A percentile compares a stretch with the other conserved stretches of the same genome.
These are phyloP conservation scores for Bruchidius siliquastri DNA, from an alignment of 2,888 invertebrate genomes.

Conservation along the genomic window DNA sequence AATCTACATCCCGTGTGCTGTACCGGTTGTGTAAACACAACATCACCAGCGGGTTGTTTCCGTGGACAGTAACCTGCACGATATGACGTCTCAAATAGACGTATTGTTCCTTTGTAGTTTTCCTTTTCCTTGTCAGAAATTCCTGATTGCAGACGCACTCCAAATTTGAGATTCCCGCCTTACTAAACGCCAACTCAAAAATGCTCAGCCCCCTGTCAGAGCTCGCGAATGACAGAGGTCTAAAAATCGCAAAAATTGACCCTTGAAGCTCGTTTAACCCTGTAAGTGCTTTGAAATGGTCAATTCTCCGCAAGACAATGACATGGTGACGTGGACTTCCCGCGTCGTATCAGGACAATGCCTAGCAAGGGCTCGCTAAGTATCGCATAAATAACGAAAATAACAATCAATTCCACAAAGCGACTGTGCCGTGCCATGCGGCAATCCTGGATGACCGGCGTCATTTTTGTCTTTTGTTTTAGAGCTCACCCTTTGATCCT, in stretches of 20 bases:
- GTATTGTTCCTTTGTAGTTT: too few species aligned
- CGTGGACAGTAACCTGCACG: too few species aligned
- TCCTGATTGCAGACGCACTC: too few species aligned
- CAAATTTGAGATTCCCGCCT: too few species aligned
- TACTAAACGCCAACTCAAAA: too few species aligned
- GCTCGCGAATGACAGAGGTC: too few species aligned
- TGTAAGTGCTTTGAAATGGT: constrained; percentile 21
- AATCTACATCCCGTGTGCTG: too few species aligned
- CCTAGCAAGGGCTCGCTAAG: constrained; percentile 31
- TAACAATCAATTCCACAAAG: constrained; percentile 45
- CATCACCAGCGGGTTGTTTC: too few species aligned
- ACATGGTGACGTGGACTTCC: constrained; percentile 28
- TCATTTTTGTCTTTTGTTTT: constrained; percentile 45
- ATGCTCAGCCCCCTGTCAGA: too few species aligned
- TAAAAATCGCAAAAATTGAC: neutral
- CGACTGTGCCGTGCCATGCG: constrained; percentile 16
- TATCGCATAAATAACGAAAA: constrained; percentile 45
- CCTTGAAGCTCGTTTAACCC: neutral
- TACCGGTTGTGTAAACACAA: too few species aligned
- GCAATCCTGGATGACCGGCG: constrained; percentile 41
- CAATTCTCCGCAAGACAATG: constrained; percentile 26
- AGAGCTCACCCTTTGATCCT: constrained; percentile 41
- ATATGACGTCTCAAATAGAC: too few species aligned
- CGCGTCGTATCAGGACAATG: constrained; percentile 15
- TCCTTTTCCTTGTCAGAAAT: too few species aligned